A percentile compares a stretch with the other conserved stretches of the same genome.
Conservation (phyloP, 2,888 invertebrate genomes). For the Heliconius erato region DNA sequence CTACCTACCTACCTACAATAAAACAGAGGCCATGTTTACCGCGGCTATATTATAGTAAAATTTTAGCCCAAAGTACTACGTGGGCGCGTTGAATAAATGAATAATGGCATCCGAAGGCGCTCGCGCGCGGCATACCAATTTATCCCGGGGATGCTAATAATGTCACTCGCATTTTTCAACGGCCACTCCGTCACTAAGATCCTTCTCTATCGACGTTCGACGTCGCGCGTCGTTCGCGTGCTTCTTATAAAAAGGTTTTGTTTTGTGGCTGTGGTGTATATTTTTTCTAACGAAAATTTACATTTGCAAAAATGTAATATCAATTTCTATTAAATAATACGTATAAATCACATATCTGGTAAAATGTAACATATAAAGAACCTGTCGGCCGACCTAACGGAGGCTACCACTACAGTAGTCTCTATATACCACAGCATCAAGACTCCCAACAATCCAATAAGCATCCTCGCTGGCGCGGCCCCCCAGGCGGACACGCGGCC, state of each 20-base stretch:
- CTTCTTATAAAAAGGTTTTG: background rate
- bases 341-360: too few species aligned
- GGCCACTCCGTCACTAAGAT: constrained; percentile 67
- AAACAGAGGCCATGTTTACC: constrained; percentile 49
- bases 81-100: constrained; percentile 82
- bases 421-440: constrained; percentile 19
- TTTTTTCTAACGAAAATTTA: background rate
- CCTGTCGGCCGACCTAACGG: too few species aligned
- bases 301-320: background rate
- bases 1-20: background rate
- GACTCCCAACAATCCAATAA: constrained; percentile 76
- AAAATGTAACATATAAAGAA: too few species aligned
- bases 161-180: constrained; percentile 79
- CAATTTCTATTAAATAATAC: background rate
- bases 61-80: constrained; percentile 69
- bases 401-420: background rate
- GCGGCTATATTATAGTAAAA: constrained; percentile 56
- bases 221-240: constrained; percentile 6
- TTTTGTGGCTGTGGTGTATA: background rate
- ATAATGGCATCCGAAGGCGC: constrained; percentile 77
- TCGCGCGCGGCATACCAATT: constrained; percentile 81
- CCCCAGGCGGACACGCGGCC: constrained; percentile 60
- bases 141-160: constrained; percentile 79
- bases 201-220: constrained; percentile 65
- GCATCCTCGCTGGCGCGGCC: constrained; percentile 60